A percentile compares a stretch with the other conserved stretches of the same genome.
phyloP scores from a whole-genome alignment of 2,797 vertebrate genomes.

The Pagetopsis macropterus region DNA sequence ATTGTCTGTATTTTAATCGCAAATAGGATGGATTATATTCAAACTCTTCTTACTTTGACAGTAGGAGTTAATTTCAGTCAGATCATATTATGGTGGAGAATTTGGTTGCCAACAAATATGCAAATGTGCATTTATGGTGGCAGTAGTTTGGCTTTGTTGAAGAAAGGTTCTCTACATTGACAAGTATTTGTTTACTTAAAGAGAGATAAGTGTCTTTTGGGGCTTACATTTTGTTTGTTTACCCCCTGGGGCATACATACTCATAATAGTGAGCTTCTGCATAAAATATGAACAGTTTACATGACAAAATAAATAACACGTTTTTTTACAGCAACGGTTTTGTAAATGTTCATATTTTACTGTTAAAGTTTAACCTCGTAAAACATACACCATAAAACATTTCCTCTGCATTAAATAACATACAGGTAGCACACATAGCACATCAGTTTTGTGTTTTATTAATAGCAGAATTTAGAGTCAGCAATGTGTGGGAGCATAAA shows the following conservation, averaged over 20 bases:
- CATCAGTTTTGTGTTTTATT: not conserved
- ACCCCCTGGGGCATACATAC: conserved; percentile 25
- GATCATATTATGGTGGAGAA: conserved; percentile 3
- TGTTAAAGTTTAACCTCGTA: too few relatives aligned
- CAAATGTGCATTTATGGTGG: conserved; percentile 17
- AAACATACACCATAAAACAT: too few relatives aligned
- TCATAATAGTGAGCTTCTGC: not conserved
- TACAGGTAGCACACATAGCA: too few relatives aligned
- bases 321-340: too few relatives aligned
- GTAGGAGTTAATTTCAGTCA: conserved; percentile 8
- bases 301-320: not conserved
- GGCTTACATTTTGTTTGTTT: conserved; percentile 37
- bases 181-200: conserved; percentile 35
- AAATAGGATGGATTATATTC: not conserved
- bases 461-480: not conserved
- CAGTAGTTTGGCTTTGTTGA: conserved; percentile 34
- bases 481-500: not conserved
- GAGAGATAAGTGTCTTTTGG: conserved; percentile 13
- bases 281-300: not conserved
- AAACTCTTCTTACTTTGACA: not conserved
- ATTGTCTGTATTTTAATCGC: not conserved
- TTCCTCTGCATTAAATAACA: not conserved
- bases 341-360: too few relatives aligned
- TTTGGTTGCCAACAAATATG: conserved; percentile 39
- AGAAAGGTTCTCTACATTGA: conserved; percentile 3